These are phyloP conservation scores for Phoxinus dragarum DNA, from an alignment of 2,797 vertebrate species.

Conservation along the genomic window DNA sequence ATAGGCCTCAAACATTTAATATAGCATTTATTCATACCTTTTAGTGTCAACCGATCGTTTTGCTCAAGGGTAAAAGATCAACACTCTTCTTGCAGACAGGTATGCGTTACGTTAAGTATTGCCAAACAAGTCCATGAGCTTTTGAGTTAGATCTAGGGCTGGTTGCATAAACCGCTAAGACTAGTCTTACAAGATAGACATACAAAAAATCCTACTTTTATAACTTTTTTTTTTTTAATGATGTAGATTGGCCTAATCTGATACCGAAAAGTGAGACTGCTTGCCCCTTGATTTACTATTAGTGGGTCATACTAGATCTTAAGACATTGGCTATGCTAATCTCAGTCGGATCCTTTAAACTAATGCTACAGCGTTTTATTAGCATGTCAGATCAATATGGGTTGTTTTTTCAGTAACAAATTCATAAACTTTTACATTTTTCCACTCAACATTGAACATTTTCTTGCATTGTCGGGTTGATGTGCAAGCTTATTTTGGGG, in stretches of 20 bases:
- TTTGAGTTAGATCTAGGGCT: not conserved
- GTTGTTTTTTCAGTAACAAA: not conserved
- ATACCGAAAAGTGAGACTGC: too few relatives aligned
- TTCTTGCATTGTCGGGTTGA: not conserved
- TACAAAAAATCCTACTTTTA: too few relatives aligned
- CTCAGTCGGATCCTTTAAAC: not conserved
- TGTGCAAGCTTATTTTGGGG: not conserved
- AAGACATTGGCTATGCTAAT: not conserved
- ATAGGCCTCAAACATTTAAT: slow-evolving; percentile 63
- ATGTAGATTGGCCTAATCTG: too few relatives aligned
- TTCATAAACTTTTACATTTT: not conserved
- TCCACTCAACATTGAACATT: not conserved
- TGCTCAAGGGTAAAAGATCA: not conserved
- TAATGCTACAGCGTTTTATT: not conserved
- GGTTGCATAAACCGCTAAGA: too few relatives aligned
- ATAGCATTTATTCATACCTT: not conserved
- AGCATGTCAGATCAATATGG: not conserved
- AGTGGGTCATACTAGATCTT: too few relatives aligned
- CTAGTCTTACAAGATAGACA: too few relatives aligned
- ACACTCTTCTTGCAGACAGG: not conserved
- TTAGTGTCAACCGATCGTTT: not conserved
- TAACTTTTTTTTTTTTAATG: too few relatives aligned
- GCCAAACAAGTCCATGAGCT: not conserved
- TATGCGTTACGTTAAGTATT: not conserved
- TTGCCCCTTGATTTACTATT: too few relatives aligned